phyloP scores from a whole-genome alignment of 2,888 invertebrate genomes.

The Notodonta ziczac region DNA sequence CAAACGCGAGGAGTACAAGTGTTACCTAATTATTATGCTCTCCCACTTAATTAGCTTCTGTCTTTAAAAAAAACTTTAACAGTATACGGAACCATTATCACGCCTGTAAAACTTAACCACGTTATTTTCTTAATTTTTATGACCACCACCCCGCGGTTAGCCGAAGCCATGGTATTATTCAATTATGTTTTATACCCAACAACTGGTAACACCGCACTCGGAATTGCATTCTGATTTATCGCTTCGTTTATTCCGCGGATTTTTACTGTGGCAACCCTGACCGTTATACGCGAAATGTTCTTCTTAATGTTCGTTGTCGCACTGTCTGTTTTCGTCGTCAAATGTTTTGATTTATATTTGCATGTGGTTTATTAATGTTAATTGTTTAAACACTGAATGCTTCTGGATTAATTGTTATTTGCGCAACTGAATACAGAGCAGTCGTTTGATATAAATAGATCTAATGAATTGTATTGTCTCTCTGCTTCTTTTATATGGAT shows the following conservation, averaged over 20 bases:
- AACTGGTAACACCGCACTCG: slow-evolving; percentile 62
- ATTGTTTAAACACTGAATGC: slow-evolving; percentile 21
- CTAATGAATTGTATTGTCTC: too few species aligned
- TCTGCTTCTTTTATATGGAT: too few species aligned
- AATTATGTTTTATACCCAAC: slow-evolving; percentile 73
- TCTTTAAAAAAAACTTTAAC: neutral
- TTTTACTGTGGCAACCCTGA: slow-evolving; percentile 61
- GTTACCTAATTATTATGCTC: too few species aligned
- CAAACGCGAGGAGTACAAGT: too few species aligned
- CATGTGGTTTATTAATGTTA: slow-evolving; percentile 28
- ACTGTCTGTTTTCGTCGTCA: slow-evolving; percentile 32
- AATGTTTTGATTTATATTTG: slow-evolving; percentile 28
- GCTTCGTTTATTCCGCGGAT: slow-evolving; percentile 61
- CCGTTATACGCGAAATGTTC: slow-evolving; percentile 33
- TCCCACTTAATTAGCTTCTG: too few species aligned
- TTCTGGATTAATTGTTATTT: slow-evolving; percentile 2
- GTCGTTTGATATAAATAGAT: too few species aligned
- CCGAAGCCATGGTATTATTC: slow-evolving; percentile 59
- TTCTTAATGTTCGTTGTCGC: slow-evolving; percentile 20
- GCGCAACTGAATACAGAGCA: neutral
- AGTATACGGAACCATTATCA: slow-evolving; percentile 19
- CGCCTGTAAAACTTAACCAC: slow-evolving; percentile 25
- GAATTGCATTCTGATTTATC: slow-evolving; percentile 72
- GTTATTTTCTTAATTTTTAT: slow-evolving; percentile 56
- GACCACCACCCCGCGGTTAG: slow-evolving; percentile 46